These are phyloP conservation scores for Rosalia funebris DNA, from an alignment of 2,888 invertebrate genomes.

Conservation along the genomic window DNA sequence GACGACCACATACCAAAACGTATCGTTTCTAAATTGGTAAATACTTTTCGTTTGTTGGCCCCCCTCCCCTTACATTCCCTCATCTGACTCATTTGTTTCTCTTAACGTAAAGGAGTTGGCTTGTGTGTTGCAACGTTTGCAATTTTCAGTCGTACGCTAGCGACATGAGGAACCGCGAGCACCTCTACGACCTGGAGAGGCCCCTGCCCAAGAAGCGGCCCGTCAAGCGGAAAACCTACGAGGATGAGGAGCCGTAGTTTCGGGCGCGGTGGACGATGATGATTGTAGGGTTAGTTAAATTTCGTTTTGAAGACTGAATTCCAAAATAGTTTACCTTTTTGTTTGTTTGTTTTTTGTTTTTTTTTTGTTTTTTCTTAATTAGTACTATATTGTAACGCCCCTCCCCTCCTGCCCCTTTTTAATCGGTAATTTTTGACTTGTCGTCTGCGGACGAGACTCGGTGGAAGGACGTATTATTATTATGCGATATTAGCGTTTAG, in stretches of 20 bases:
- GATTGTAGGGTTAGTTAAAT: conserved; percentile 30
- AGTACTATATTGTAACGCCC: not conserved
- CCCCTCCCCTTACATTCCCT: conserved; percentile 5
- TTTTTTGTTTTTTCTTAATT: conserved; percentile 1
- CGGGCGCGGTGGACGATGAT: too few species aligned
- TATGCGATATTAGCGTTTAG: too few species aligned
- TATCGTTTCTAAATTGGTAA: conserved; percentile 66
- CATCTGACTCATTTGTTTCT: not conserved
- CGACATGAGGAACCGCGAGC: conserved; percentile 66
- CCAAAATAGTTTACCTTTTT: conserved; percentile 26
- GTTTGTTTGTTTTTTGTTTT: not conserved
- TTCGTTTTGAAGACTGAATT: conserved; percentile 48
- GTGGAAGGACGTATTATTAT: too few species aligned
- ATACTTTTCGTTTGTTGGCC: conserved; percentile 44
- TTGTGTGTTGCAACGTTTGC: not conserved
- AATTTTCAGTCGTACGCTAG: conserved; percentile 65
- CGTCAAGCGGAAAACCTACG: conserved; percentile 51
- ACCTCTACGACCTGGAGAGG: conserved; percentile 65
- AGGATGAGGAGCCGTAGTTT: conserved; percentile 35
- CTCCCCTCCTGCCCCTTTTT: not conserved
- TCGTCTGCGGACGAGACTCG: not conserved
- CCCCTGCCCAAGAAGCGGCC: conserved; percentile 54
- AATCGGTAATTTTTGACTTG: not conserved
- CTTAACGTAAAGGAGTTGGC: too few species aligned
- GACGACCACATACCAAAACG: conserved; percentile 69